These are phyloP conservation scores for Lottia scabra DNA, from an alignment of 2,888 invertebrate species.

Conservation along the genomic window DNA sequence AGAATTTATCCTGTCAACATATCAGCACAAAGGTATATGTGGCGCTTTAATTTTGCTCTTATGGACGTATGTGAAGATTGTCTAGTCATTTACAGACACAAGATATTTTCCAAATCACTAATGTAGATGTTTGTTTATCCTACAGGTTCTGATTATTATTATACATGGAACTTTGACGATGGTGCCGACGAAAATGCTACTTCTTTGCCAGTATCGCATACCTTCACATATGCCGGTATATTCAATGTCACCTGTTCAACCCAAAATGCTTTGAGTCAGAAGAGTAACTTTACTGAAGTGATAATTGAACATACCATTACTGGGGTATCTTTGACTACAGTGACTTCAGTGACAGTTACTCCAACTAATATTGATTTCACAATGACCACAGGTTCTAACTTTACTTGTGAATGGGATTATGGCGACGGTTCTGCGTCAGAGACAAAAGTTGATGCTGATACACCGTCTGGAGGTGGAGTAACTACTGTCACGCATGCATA, in stretches of 20 bases:
- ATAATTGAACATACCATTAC: conserved; percentile 47
- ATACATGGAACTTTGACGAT: conserved; percentile 62
- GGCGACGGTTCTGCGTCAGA: conserved; percentile 34
- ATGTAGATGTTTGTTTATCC: background rate
- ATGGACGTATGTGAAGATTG: too few relatives aligned
- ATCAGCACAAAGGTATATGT: too few relatives aligned
- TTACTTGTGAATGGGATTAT: conserved; percentile 47
- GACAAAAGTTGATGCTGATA: conserved; percentile 15
- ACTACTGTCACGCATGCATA: conserved; percentile 35
- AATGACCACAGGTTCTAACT: conserved; percentile 53
- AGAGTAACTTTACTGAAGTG: conserved; percentile 46
- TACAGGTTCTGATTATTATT: conserved; percentile 55
- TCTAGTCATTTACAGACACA: too few relatives aligned
- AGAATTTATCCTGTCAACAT: too few relatives aligned
- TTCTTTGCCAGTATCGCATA: conserved; percentile 25
- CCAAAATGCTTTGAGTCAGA: conserved; percentile 47
- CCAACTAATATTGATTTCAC: conserved; percentile 29
- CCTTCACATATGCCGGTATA: conserved; percentile 38
- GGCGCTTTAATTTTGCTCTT: too few relatives aligned
- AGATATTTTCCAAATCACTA: too few relatives aligned
- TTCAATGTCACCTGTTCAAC: conserved; percentile 51
- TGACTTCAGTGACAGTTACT: conserved; percentile 20
- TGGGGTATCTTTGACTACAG: conserved; percentile 32
- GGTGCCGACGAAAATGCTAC: conserved; percentile 31
- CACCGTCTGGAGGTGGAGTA: conserved; percentile 18